Conservation (phyloP, 64 coral and sea anemone genomes). For the Pocillopora damicornis region DNA sequence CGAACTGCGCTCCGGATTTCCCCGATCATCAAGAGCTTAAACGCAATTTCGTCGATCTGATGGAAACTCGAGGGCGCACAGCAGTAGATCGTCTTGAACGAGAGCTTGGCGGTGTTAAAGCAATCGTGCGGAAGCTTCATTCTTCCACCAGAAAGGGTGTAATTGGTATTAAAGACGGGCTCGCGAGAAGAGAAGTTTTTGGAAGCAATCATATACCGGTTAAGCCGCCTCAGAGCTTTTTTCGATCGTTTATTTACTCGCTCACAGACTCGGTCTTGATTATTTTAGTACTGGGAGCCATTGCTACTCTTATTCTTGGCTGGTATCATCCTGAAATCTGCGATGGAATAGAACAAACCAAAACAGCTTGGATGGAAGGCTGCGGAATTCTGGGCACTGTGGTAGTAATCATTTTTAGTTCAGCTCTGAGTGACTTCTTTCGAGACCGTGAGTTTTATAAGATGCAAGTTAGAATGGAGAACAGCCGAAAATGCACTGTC, state of each 20-base stretch:
- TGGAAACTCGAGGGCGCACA: slow-evolving; percentile 37
- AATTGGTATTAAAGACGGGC: slow-evolving; percentile 55
- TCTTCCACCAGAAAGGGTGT: slow-evolving; percentile 77
- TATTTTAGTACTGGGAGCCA: slow-evolving; percentile 45
- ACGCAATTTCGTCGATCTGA: slow-evolving; percentile 28
- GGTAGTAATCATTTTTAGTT: slow-evolving; percentile 61
- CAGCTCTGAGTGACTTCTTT: slow-evolving; percentile 67
- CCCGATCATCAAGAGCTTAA: slow-evolving; percentile 16
- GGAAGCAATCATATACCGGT: slow-evolving; percentile 38
- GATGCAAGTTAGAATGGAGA: slow-evolving; percentile 58
- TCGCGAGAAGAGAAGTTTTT: slow-evolving; percentile 38
- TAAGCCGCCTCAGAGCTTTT: slow-evolving; percentile 38
- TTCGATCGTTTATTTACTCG: slow-evolving; percentile 51
- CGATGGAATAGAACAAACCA: slow-evolving; percentile 40
- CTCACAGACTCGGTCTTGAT: slow-evolving; percentile 62
- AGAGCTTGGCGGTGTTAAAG: slow-evolving; percentile 54
- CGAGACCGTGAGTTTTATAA: slow-evolving; percentile 53
- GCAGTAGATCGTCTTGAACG: slow-evolving; percentile 35
- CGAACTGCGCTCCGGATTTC: slow-evolving; percentile 30
- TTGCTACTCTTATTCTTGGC: slow-evolving; percentile 52
- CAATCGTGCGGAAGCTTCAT: slow-evolving; percentile 52
- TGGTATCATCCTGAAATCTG: slow-evolving; percentile 61
- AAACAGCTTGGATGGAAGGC: slow-evolving; percentile 75
- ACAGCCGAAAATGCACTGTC: slow-evolving; percentile 51
- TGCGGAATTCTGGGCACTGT: slow-evolving; percentile 68